Evolutionary conservation across 1,140 invertebrate genomes (phyloP), one percentile per base, ranked within the genome.

Genomic region (Aphelenchoides avenae): DNA sequence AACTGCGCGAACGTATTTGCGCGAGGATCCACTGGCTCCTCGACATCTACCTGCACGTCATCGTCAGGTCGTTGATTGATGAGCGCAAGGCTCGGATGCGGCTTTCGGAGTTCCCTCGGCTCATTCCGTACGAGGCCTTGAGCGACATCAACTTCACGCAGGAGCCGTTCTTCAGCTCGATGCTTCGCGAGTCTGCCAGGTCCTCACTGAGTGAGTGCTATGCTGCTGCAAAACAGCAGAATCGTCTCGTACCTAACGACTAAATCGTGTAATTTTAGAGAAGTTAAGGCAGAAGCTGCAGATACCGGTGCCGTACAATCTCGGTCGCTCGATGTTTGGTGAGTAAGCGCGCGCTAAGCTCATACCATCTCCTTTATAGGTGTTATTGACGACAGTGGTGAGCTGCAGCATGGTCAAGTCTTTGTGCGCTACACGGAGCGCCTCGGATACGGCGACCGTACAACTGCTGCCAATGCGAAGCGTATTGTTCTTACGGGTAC

Each of bases 241-340:
- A 2, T 51, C 29, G 5, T 15, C 7, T 52, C 33, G 42, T 4
- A 7, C 30, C 11, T n/a, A n/a, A n/a, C n/a, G n/a, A n/a, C n/a
- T n/a, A n/a, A n/a, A n/a, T n/a, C n/a, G n/a, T 26, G 20, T 18
- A 29, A 20, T 40, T 41, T 57, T 59, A 58, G 56, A 44, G 39
- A 60, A 61, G 6, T 24, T 72, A 1, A 37, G 54, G 11, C 15
- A 52, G 40, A 70, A 73, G 49, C 41, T 65, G 18, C 61, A 77
- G 50, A 78, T 79, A 44, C 58, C 63, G 22, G 58, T 79, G 30
- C 78, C 78, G 1, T 36, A 52, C 0, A 43, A 64, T 29, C 33
- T 65, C 37, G 79, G 78, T 0, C 61, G 77, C 42, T 77, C 77
- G 11, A 78, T 78, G 77, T 70, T 76, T 26, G 77, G 77, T n/a